phyloP scores from a whole-genome alignment of 2,113 vertebrate genomes.

The Sula dactylatra region DNA sequence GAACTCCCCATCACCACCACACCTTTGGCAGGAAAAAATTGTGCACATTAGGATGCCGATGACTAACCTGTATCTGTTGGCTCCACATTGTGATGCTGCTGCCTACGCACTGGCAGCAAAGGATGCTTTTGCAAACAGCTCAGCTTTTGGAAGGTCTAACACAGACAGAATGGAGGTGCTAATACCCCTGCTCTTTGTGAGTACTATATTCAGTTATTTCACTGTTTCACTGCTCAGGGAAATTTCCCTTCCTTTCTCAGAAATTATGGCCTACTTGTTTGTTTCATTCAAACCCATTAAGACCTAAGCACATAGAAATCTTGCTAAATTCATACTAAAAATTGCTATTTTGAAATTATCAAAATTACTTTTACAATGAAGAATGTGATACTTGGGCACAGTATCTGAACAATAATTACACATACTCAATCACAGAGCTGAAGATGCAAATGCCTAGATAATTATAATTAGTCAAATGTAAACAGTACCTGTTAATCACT shows the following conservation, averaged over 20 bases:
- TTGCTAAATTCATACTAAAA: slow-evolving; percentile 7
- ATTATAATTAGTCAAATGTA: background rate
- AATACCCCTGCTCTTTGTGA: background rate
- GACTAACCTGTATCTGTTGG: background rate
- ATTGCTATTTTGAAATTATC: slow-evolving; percentile 34
- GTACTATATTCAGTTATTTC: background rate
- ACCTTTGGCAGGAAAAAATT: background rate
- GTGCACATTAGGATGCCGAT: background rate
- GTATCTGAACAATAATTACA: background rate
- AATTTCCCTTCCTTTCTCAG: background rate
- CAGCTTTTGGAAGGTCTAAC: background rate
- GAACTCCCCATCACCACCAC: background rate
- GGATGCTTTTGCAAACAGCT: background rate
- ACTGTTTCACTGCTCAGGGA: background rate
- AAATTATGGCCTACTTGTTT: background rate
- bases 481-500: background rate
- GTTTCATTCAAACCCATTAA: slow-evolving; percentile 12
- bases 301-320: slow-evolving; percentile 24
- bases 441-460: background rate
- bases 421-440: background rate
- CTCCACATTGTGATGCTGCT: background rate
- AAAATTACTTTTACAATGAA: slow-evolving; percentile 35
- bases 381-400: slow-evolving; percentile 38
- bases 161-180: background rate
- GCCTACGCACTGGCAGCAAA: background rate